Evolutionary conservation across 2,113 vertebrate genomes (phyloP).

Genomic region (Pygoscelis adeliae): DNA sequence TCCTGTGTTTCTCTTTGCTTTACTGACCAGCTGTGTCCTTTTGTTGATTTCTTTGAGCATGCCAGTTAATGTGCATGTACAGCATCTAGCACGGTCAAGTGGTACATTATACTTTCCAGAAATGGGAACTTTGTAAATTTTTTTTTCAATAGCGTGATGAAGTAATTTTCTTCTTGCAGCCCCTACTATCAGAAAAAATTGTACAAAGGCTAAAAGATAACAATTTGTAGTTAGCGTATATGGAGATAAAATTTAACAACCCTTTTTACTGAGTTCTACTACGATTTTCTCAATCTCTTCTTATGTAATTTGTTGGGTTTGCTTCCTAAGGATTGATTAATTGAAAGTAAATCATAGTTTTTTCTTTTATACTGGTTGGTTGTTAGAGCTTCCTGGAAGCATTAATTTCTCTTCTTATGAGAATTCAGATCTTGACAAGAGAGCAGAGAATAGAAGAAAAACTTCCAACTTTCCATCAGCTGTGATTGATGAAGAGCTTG

Average conservation of each 20-base stretch:
- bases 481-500: neutral
- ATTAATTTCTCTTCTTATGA: neutral
- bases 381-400: neutral
- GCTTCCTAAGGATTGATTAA: neutral
- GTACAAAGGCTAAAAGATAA: neutral
- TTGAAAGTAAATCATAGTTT: neutral
- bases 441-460: neutral
- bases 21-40: neutral
- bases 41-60: neutral
- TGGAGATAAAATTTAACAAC: neutral
- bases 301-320: neutral
- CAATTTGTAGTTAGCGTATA: neutral
- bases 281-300: neutral
- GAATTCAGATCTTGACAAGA: neutral
- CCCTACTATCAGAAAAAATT: neutral
- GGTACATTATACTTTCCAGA: neutral
- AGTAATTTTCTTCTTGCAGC: neutral
- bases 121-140: neutral
- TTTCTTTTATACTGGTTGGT: neutral
- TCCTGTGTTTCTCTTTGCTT: neutral
- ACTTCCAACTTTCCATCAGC: neutral
- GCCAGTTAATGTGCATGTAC: neutral
- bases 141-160: neutral
- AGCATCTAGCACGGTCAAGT: fast-evolving
- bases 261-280: neutral